phyloP scores from a whole-genome alignment of 2,888 invertebrate species.

The Oxyteleia sp. region DNA sequence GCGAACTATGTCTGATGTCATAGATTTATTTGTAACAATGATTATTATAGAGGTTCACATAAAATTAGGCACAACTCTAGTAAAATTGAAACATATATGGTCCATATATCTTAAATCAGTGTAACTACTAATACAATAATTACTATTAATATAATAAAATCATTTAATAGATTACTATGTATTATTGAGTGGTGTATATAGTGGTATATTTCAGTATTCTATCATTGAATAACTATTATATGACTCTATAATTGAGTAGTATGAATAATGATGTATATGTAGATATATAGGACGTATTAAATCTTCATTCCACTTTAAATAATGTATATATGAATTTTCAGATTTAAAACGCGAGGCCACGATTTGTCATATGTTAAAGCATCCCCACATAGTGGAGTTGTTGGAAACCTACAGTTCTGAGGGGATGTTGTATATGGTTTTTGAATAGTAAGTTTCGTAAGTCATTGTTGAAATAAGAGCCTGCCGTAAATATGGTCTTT shows the following conservation, averaged over 20 bases:
- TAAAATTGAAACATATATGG: too few species aligned
- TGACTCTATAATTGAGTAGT: background rate
- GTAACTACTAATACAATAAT: too few species aligned
- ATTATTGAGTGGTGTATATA: too few species aligned
- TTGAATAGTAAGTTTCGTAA: constrained; percentile 96
- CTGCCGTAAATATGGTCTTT: constrained; percentile 9
- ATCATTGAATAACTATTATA: too few species aligned
- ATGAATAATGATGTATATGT: background rate
- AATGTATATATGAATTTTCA: constrained; percentile 88
- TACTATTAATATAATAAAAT: too few species aligned
- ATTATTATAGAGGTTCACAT: too few species aligned
- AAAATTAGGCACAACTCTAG: too few species aligned
- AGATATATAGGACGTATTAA: background rate
- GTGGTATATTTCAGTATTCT: too few species aligned
- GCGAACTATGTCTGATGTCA: background rate
- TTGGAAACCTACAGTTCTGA: constrained; percentile 99
- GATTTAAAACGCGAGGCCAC: constrained; percentile 99
- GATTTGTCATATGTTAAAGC: constrained; percentile 98
- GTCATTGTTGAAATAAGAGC: constrained; percentile 15
- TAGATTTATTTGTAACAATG: background rate
- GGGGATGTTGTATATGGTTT: constrained; percentile 99
- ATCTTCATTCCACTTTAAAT: constrained; percentile 8
- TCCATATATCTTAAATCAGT: too few species aligned
- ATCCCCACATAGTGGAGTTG: constrained; percentile 99
- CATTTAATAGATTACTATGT: too few species aligned